These are phyloP conservation scores for Gouania willdenowi DNA, from an alignment of 2,797 vertebrate genomes.

Conservation along the genomic window DNA sequence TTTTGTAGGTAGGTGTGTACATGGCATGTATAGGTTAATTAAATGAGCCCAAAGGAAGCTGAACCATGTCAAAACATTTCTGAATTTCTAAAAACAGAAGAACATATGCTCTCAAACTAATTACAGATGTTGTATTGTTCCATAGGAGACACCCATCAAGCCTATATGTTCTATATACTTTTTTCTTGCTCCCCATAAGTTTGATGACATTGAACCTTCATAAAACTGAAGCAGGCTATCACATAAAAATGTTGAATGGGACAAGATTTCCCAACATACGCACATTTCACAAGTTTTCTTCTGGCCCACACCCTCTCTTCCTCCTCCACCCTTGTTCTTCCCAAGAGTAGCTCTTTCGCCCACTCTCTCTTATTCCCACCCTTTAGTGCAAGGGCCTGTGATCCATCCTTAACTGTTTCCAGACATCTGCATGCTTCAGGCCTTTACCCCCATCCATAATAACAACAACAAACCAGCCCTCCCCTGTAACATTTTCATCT, in stretches of 20 bases:
- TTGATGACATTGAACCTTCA: too few relatives aligned
- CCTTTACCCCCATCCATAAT: constrained; percentile 56
- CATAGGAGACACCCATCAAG: too few relatives aligned
- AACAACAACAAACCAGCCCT: constrained; percentile 54
- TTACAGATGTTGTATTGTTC: too few relatives aligned
- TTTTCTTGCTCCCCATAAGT: too few relatives aligned
- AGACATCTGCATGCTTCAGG: constrained; percentile 62
- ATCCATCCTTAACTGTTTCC: constrained; percentile 80
- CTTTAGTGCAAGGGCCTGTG: constrained; percentile 59
- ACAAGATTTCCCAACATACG: constrained; percentile 27
- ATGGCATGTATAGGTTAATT: too few relatives aligned
- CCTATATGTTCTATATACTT: too few relatives aligned
- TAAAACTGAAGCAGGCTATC: constrained; percentile 15
- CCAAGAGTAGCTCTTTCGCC: constrained; percentile 57
- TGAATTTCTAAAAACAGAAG: too few relatives aligned
- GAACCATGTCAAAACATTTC: too few relatives aligned
- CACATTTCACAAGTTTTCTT: constrained; percentile 65
- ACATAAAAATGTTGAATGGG: constrained; percentile 10
- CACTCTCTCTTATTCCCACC: constrained; percentile 70
- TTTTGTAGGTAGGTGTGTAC: too few relatives aligned
- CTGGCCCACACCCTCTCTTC: constrained; percentile 45
- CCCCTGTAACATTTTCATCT: constrained; percentile 13
- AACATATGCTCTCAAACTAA: too few relatives aligned
- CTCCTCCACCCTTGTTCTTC: constrained; percentile 63
- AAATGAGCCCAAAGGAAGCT: too few relatives aligned